phyloP scores from a whole-genome alignment of 2,888 invertebrate species.

The Eupithecia vulgata region DNA sequence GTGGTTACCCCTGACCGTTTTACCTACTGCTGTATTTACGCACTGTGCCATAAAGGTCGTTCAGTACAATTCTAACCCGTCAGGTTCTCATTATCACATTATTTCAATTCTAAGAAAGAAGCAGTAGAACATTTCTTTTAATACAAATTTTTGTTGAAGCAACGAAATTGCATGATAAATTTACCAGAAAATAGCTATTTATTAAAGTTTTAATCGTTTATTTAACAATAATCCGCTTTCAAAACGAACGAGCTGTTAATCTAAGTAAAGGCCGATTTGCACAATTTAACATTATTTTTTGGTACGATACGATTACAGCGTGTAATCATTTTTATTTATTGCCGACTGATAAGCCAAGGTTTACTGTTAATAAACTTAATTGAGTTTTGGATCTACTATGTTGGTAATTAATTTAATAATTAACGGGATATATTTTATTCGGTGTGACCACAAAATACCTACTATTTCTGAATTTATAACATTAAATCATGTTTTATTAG shows the following conservation, averaged over 20 bases:
- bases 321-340: slow-evolving; percentile 15
- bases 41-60: slow-evolving; percentile 16
- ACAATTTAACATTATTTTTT: slow-evolving; percentile 46
- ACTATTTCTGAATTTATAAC: background rate
- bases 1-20: slow-evolving; percentile 29
- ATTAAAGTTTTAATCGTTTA: slow-evolving; percentile 12
- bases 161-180: slow-evolving; percentile 28
- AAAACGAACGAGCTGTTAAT: slow-evolving; percentile 8
- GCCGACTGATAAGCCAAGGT: slow-evolving; percentile 7
- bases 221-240: slow-evolving; percentile 16
- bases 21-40: slow-evolving; percentile 23
- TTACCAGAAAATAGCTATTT: slow-evolving; percentile 14
- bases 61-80: background rate
- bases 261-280: slow-evolving; percentile 34
- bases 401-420: background rate
- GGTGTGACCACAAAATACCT: background rate
- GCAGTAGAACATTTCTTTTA: background rate
- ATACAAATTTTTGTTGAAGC: slow-evolving; percentile 29
- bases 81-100: background rate
- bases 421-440: background rate
- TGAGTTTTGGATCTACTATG: background rate
- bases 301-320: slow-evolving; percentile 16
- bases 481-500: background rate
- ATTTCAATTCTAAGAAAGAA: background rate
- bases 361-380: slow-evolving; percentile 3